Base-by-base conservation (phyloP, 2,888 invertebrate species). In the Pristionchus arcanus region DNA sequence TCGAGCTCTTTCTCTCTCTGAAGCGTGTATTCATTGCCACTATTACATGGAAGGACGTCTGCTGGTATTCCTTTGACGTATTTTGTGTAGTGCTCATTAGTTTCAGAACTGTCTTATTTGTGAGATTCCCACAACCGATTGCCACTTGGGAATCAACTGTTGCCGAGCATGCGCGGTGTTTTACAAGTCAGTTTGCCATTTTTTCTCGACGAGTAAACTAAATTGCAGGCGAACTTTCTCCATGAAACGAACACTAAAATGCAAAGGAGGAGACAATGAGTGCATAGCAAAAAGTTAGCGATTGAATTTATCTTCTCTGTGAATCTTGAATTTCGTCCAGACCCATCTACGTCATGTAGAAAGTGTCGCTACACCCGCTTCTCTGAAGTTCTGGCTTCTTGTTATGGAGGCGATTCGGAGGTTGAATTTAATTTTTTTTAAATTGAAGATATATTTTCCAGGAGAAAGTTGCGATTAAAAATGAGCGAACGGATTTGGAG, bases 91-190 rank as follows among this genome's bases (percentile, higher is more conserved):
- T 11, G 13, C 19, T 19, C 16, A 55, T 55, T 55, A 55, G 55
- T 16, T 55, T 63, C 63, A 49, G 28, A 37, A 21, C 3, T 84
- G 84, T 55, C 84, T 84, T 1, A 21, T 84, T 31, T 84, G 84
- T 31, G 55, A 84, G 19, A 16, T 59, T 3, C 84, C 84, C 3
- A 84, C 21, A 4, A 84, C 19, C 5, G 55, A 84, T 2, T 21
- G 21, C 7, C 55, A 55, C 55, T 16, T 84, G 84, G 84, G 84
- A 25, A 31, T 84, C 84, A 42, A 84, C 25, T 31, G 28, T 16
- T 84, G 84, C 21, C 55, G 84, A 1, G 84, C 84, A n/a, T 84
- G 84, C 84, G 28, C 84, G 9, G 84, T 84, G 21, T 84, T 84
- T 31, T 84, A 84, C 55, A 84, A 84, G 84, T 84, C 11, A 81